A percentile compares a stretch with the other conserved stretches of the same genome.
Conservation (phyloP, 2,797 vertebrate genomes). For the Botia almorhae region DNA sequence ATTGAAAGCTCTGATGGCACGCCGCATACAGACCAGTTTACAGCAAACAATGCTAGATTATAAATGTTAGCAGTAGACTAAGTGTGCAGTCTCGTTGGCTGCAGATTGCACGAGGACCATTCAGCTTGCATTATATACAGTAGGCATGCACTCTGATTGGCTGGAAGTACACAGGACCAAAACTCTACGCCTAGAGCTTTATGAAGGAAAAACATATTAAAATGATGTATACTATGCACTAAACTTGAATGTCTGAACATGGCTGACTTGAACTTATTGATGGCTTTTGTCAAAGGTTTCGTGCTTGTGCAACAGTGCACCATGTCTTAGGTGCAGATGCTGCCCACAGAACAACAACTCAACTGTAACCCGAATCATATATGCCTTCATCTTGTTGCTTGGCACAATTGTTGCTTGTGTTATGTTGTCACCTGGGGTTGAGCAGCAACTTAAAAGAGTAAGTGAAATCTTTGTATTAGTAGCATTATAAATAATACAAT, state of each 20-base stretch:
- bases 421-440: slow-evolving; percentile 86
- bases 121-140: too few relatives aligned
- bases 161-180: too few relatives aligned
- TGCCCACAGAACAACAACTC: slow-evolving; percentile 87
- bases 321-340: slow-evolving; percentile 86
- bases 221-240: too few relatives aligned
- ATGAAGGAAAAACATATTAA: too few relatives aligned
- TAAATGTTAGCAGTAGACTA: too few relatives aligned
- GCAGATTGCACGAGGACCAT: too few relatives aligned
- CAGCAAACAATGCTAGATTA: too few relatives aligned
- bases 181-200: too few relatives aligned
- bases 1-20: too few relatives aligned
- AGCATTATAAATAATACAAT: neutral
- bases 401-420: slow-evolving; percentile 84
- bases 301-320: slow-evolving; percentile 85
- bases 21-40: too few relatives aligned
- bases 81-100: too few relatives aligned
- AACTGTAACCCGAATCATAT: slow-evolving; percentile 86
- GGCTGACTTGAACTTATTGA: neutral
- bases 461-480: neutral
- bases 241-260: neutral
- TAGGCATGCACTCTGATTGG: too few relatives aligned
- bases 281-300: slow-evolving; percentile 75
- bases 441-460: slow-evolving; percentile 87
- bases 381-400: slow-evolving; percentile 86